phyloP scores from a whole-genome alignment of 2,888 invertebrate species.

The Anodontia alba region DNA sequence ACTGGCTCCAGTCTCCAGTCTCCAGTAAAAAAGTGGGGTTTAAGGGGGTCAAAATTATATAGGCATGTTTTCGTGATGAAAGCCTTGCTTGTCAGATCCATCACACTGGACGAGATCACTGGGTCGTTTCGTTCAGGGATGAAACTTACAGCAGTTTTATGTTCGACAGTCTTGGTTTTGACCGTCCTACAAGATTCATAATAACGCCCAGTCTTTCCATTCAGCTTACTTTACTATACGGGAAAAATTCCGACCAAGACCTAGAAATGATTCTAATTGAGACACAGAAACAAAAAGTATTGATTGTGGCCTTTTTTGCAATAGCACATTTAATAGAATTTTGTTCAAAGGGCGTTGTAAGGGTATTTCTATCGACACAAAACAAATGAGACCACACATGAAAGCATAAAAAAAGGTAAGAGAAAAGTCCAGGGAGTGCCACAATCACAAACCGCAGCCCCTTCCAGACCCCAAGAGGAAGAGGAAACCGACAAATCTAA shows the following conservation, averaged over 20 bases:
- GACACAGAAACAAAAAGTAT: neutral
- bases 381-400: neutral
- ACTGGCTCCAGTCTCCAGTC: too few relatives aligned
- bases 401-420: too few relatives aligned
- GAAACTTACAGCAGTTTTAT: neutral
- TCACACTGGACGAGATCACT: slow-evolving; percentile 32
- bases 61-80: too few relatives aligned
- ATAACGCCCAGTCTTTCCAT: slow-evolving; percentile 21
- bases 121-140: slow-evolving; percentile 9
- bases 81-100: slow-evolving; percentile 29
- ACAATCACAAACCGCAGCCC: too few relatives aligned
- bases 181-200: neutral
- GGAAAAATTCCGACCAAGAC: too few relatives aligned
- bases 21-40: too few relatives aligned
- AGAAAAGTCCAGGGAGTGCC: too few relatives aligned
- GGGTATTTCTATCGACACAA: neutral
- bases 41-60: too few relatives aligned
- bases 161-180: slow-evolving; percentile 26
- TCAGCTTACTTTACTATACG: too few relatives aligned
- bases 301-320: slow-evolving; percentile 28
- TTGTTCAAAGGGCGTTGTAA: neutral
- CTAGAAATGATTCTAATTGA: too few relatives aligned
- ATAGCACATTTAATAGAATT: slow-evolving; percentile 12
- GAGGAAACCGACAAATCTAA: too few relatives aligned
- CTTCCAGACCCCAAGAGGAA: too few relatives aligned